Conservation (phyloP, 2,888 invertebrate genomes). For the Melanostoma scalare region DNA sequence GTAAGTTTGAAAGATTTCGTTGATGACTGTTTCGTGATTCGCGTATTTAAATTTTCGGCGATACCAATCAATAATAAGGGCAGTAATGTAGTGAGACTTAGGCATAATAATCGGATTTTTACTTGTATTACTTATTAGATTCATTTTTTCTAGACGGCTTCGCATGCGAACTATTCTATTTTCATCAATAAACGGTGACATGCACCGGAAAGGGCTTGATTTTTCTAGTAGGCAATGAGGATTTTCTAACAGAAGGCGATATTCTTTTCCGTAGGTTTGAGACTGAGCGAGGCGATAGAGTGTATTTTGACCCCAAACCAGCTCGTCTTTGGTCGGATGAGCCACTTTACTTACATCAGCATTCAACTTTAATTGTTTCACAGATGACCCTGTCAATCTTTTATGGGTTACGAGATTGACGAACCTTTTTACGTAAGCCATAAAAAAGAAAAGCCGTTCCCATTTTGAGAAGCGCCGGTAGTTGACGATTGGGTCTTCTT, state of each 20-base stretch:
- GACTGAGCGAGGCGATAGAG: constrained; percentile 29
- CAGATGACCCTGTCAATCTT: constrained; percentile 14
- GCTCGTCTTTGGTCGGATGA: constrained; percentile 6
- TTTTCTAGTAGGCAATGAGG: constrained; percentile 14
- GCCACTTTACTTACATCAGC: background rate
- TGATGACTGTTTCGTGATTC: constrained; percentile 59
- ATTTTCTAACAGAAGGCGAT: constrained; percentile 32
- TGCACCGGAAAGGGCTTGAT: constrained; percentile 13
- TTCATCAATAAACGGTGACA: constrained; percentile 58
- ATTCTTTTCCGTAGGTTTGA: constrained; percentile 25
- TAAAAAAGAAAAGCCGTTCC: constrained; percentile 16
- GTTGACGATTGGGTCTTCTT: constrained; percentile 1
- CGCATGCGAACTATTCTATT: constrained; percentile 53
- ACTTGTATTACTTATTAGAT: constrained; percentile 18
- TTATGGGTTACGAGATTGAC: constrained; percentile 3
- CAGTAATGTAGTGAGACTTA: constrained; percentile 41
- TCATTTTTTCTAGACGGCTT: constrained; percentile 49
- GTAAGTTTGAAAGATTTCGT: constrained; percentile 45
- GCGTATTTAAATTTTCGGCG: constrained; percentile 53
- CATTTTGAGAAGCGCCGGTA: constrained; percentile 18
- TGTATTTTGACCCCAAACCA: constrained; percentile 16
- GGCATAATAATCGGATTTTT: constrained; percentile 58
- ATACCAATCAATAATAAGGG: constrained; percentile 50
- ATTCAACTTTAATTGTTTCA: constrained; percentile 7
- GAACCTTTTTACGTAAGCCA: constrained; percentile 25